Evolutionary conservation across 35 echinoderm and acorn worm genomes (phyloP).

Genomic region (Apostichopus californicus): DNA sequence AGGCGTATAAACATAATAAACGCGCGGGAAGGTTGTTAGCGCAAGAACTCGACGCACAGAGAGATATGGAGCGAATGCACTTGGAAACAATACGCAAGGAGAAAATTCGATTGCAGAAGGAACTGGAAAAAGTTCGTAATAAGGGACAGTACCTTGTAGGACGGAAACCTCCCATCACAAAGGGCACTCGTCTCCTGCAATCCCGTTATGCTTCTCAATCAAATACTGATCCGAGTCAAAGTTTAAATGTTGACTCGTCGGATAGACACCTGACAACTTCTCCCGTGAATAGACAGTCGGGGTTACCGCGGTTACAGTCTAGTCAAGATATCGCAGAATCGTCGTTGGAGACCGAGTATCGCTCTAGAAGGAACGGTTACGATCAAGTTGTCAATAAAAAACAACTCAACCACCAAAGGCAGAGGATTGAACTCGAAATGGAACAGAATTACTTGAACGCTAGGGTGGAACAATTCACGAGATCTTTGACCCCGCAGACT

Average conservation of each 20-base stretch:
- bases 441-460: constrained; percentile 40
- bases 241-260: not conserved
- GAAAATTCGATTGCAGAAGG: constrained; percentile 78
- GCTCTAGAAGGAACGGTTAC: constrained; percentile 1
- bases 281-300: not conserved
- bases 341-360: constrained; percentile 23
- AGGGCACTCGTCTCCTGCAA: not conserved
- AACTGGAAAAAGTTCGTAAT: constrained; percentile 68
- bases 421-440: constrained; percentile 32
- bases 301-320: constrained; percentile 19
- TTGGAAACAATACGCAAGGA: constrained; percentile 85
- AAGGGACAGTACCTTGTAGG: constrained; percentile 74
- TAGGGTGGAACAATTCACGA: constrained; percentile 58
- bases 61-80: constrained; percentile 82
- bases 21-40: constrained; percentile 48
- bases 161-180: not conserved
- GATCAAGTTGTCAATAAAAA: not conserved
- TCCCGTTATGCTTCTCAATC: not conserved
- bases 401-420: constrained; percentile 19
- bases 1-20: constrained; percentile 43
- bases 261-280: constrained; percentile 3
- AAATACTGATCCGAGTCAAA: constrained; percentile 11
- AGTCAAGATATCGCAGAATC: not conserved
- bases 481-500: constrained; percentile 39
- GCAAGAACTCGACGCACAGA: constrained; percentile 63